phyloP scores from a whole-genome alignment of 2,888 invertebrate genomes.

The Andrena minutula region DNA sequence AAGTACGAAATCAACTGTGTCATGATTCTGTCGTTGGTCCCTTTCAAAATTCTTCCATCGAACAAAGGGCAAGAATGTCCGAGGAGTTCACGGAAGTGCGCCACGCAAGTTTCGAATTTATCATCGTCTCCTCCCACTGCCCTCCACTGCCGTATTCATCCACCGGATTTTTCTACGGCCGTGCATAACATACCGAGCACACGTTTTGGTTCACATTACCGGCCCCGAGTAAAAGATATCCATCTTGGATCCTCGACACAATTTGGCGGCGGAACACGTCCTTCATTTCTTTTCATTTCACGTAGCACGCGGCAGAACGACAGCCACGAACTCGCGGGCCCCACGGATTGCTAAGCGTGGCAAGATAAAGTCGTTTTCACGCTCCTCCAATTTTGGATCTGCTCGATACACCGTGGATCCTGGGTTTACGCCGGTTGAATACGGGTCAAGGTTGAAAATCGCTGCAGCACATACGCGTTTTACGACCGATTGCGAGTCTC shows the following conservation, averaged over 20 bases:
- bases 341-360: no score
- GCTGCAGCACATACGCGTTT: constrained; percentile 53
- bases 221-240: constrained; percentile 43
- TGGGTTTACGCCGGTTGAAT: constrained; percentile 69
- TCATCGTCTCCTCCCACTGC: background rate
- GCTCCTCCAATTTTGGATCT: constrained; percentile 51
- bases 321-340: constrained; percentile 19
- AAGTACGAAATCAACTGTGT: background rate
- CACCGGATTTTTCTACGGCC: background rate
- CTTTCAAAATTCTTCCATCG: background rate
- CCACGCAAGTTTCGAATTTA: constrained; percentile 30
- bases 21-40: background rate
- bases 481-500: constrained; percentile 4
- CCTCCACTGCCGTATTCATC: background rate
- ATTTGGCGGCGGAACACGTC: constrained; percentile 77
- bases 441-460: constrained; percentile 81
- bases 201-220: constrained; percentile 49
- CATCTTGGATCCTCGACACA: constrained; percentile 81
- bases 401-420: constrained; percentile 71
- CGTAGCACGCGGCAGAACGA: constrained; percentile 60
- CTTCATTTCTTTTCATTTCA: constrained; percentile 78
- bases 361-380: constrained; percentile 47
- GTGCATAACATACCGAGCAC: constrained; percentile 29
- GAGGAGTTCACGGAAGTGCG: constrained; percentile 28
- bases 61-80: constrained; percentile 16